A percentile compares a stretch with the other conserved stretches of the same genome.
Evolutionary conservation across 2,888 invertebrate species (phyloP).

Genomic region (Parnassius smintheus): DNA sequence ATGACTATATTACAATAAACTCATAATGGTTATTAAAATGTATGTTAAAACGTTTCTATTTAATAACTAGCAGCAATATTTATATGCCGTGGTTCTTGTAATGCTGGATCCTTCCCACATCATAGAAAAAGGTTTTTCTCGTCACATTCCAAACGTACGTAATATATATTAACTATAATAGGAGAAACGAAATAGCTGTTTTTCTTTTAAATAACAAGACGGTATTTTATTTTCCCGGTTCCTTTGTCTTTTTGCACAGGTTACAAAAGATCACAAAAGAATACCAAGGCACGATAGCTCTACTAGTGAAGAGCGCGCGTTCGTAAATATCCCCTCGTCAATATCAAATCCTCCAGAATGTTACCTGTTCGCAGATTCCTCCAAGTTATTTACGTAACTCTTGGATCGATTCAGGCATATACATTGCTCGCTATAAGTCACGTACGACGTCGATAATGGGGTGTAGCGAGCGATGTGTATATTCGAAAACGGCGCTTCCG

Average conservation of each 20-base stretch:
- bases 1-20: too few species aligned
- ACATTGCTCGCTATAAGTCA: conserved; percentile 19
- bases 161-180: too few species aligned
- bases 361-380: conserved; percentile 6
- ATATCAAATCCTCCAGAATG: conserved; percentile 22
- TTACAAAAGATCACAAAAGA: conserved; percentile 17
- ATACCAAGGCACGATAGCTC: conserved; percentile 10
- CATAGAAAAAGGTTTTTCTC: too few species aligned
- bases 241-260: not conserved
- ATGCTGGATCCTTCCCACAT: too few species aligned
- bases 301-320: conserved; percentile 9
- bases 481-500: conserved; percentile 4
- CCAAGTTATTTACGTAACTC: conserved; percentile 4
- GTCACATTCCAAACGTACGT: too few species aligned
- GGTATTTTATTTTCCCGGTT: not conserved
- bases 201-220: too few species aligned
- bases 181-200: too few species aligned
- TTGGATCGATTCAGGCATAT: conserved; percentile 6
- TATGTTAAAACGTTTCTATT: too few species aligned
- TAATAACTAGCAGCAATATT: too few species aligned
- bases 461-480: conserved; percentile 17
- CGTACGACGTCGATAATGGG: conserved; percentile 7
- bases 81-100: too few species aligned
- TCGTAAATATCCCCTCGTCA: conserved; percentile 9
- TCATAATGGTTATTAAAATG: too few species aligned